Evolutionary conservation across 2,888 invertebrate genomes (phyloP), one percentile per base, ranked within the genome.

Genomic region (Synanthedon vespiformis): DNA sequence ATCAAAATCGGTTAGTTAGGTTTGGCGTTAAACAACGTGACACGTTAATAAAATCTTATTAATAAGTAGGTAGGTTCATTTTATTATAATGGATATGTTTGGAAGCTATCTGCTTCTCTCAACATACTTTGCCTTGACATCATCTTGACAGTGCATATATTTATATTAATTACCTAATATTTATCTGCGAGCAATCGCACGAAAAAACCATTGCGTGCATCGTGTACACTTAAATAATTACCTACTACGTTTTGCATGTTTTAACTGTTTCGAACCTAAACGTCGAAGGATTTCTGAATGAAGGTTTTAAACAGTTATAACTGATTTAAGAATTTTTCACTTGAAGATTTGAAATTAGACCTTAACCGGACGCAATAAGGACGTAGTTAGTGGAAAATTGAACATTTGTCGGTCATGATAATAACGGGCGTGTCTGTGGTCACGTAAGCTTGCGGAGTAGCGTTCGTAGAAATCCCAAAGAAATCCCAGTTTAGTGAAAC

Each of bases 111-210:
- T 34, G 34, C 34, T 34, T 34, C 34, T 34, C 27, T 34, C 34
- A 34, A 10, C 34, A 34, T 34, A 34, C 34, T 51, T 53, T 58
- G 57, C 68, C 68, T 67, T 61, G 65, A 62, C 62, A 59, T 56
- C 59, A 52, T 57, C 55, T 58, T 54, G 54, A 60, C 61, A 54
- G 55, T 57, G 64, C 60, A 63, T 44, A 63, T 44, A 44, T 34
- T 34, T 34, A 34, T 62, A 62, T 57, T 63, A 64, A 67, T 67
- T 65, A 64, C 56, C 56, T 55, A 58, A 61, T 57, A 56, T 50
- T 34, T 44, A 44, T 49, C 54, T 51, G 53, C 55, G 48, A 59
- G 59, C 61, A 60, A 61, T 51, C 61, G 63, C 60, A 61, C 59
- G 61, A 58, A 60, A 55, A 44, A 44, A 44, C 44, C 22, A 54